Evolutionary conservation across 2,113 vertebrate species (phyloP).

Genomic region (Cephalopholis sonnerati): DNA sequence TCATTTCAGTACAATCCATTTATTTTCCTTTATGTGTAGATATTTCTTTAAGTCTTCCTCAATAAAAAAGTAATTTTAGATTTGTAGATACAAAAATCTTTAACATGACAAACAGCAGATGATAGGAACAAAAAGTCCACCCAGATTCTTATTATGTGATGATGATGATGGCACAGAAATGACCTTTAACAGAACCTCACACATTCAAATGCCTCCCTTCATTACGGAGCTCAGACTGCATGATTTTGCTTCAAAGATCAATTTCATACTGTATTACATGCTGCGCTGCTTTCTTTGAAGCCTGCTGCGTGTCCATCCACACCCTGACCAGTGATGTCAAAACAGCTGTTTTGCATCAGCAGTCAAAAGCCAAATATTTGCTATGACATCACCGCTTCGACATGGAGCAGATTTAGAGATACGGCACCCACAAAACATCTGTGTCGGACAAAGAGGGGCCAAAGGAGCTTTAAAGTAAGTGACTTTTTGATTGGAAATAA

Average conservation of each 20-base stretch:
- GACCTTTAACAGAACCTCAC: not conserved
- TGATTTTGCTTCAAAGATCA: constrained; percentile 2
- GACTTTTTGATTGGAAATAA: constrained; percentile 22
- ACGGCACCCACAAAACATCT: constrained; percentile 11
- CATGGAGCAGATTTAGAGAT: constrained; percentile 37
- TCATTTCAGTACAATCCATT: not conserved
- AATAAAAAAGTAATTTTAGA: constrained; percentile 16
- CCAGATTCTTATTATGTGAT: not conserved
- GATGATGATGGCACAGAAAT: too few relatives aligned
- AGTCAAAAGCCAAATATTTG: constrained; percentile 44
- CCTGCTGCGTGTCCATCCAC: constrained; percentile 37
- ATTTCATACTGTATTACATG: not conserved
- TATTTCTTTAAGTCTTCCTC: not conserved
- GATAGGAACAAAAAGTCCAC: not conserved
- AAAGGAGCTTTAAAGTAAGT: not conserved
- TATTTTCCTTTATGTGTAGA: not conserved
- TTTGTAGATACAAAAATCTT: constrained; percentile 10
- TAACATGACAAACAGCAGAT: not conserved
- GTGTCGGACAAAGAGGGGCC: constrained; percentile 21
- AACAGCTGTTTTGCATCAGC: constrained; percentile 67
- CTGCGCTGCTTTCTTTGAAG: not conserved
- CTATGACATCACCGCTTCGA: constrained; percentile 50
- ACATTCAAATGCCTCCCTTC: not conserved
- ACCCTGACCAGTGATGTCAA: constrained; percentile 26
- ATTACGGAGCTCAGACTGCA: not conserved